These are phyloP conservation scores for Anarrhichthys ocellatus DNA, from an alignment of 2,113 vertebrate species.

Conservation along the genomic window DNA sequence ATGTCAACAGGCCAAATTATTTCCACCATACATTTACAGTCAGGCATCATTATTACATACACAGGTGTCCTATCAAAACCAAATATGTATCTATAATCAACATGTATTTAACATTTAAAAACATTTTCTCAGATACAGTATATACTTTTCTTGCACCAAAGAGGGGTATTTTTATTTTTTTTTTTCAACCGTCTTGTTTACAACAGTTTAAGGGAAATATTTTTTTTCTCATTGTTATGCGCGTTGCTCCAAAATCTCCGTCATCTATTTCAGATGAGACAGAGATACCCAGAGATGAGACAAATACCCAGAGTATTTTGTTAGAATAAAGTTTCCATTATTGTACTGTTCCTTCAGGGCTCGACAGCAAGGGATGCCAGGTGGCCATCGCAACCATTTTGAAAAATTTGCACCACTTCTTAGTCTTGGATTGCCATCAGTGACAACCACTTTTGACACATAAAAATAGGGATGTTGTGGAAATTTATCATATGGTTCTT, in stretches of 20 bases:
- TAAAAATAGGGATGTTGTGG: no score
- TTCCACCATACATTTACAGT: neutral
- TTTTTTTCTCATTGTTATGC: neutral
- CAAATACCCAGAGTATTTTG: neutral
- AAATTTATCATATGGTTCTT: no score
- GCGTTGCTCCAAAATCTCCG: neutral
- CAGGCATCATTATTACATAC: neutral
- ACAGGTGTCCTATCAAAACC: neutral
- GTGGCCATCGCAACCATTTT: no score
- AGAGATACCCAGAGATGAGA: no score
- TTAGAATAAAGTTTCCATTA: neutral
- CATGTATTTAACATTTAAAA: neutral
- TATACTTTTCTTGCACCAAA: neutral
- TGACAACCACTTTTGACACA: no score
- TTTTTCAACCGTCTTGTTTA: neutral
- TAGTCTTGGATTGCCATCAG: no score
- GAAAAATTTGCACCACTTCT: no score
- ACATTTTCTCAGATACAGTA: neutral
- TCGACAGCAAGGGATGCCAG: no score
- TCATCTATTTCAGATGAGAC: no score
- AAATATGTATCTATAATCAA: neutral
- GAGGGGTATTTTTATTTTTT: neutral
- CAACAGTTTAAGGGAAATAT: neutral
- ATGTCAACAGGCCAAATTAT: neutral
- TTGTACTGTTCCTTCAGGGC: neutral